Percentiles rank a stretch among this genome's conserved stretches.
These are phyloP conservation scores for Paracanthobrama guichenoti DNA, from an alignment of 2,113 vertebrate genomes.

Conservation along the genomic window DNA sequence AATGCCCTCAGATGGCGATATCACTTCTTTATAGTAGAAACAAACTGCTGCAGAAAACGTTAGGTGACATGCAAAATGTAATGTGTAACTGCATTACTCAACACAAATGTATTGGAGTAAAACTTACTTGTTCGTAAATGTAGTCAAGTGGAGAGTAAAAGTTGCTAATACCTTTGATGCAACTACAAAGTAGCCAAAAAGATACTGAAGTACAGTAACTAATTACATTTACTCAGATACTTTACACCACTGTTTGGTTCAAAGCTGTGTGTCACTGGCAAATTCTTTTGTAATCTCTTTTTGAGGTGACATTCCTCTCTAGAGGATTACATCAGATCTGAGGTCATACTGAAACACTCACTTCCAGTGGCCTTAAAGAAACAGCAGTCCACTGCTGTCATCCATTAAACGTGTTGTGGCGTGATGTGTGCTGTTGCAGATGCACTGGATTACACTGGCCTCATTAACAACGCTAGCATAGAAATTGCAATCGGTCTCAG, in stretches of 20 bases:
- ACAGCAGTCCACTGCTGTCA: neutral
- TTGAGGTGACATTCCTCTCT: neutral
- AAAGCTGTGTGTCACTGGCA: neutral
- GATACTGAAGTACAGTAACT: too few relatives aligned
- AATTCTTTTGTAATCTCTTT: conserved; percentile 17
- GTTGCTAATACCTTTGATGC: too few relatives aligned
- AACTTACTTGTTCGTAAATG: too few relatives aligned
- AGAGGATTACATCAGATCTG: neutral
- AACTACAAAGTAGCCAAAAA: too few relatives aligned
- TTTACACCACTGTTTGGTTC: neutral
- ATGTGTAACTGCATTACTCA: too few relatives aligned
- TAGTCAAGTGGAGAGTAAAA: too few relatives aligned
- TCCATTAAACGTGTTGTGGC: neutral
- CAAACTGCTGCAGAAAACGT: too few relatives aligned
- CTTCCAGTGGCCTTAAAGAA: neutral
- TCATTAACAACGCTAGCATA: conserved; percentile 14
- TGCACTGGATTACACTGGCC: neutral
- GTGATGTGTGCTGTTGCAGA: conserved; percentile 1
- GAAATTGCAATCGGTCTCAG: conserved; percentile 11
- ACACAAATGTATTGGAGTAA: too few relatives aligned
- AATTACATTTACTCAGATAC: too few relatives aligned
- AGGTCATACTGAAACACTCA: neutral
- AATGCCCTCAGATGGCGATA: too few relatives aligned
- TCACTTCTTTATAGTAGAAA: too few relatives aligned
- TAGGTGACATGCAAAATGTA: too few relatives aligned